Conservation (phyloP, 2,797 vertebrate species). For the Anabacerthia variegaticeps region DNA sequence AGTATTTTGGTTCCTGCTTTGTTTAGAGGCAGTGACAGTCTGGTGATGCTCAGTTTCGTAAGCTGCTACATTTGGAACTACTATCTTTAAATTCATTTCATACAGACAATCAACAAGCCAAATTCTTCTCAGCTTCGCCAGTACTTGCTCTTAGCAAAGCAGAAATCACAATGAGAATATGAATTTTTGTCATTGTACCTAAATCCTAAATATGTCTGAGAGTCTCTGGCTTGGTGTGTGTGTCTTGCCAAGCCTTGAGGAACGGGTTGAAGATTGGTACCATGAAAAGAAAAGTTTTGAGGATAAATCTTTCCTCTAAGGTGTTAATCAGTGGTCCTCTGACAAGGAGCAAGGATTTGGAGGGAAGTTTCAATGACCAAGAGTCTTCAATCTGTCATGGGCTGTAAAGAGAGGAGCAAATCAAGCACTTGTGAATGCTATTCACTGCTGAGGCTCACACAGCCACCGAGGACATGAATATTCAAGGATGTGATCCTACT, state of each 20-base stretch:
- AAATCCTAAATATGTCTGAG: not conserved
- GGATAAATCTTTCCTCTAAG: not conserved
- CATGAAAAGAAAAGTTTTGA: not conserved
- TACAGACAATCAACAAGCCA: not conserved
- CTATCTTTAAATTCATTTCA: not conserved
- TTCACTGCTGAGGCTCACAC: not conserved
- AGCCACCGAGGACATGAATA: not conserved
- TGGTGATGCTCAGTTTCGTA: not conserved
- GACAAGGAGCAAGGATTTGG: not conserved
- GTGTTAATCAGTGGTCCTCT: not conserved
- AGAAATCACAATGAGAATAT: not conserved
- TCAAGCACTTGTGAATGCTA: not conserved
- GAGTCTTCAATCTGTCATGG: not conserved
- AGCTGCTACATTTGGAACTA: not conserved
- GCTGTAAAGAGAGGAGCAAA: not conserved
- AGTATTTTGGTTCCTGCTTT: not conserved
- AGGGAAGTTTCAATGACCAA: not conserved
- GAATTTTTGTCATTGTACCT: not conserved
- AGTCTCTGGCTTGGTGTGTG: not conserved
- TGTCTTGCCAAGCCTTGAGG: not conserved
- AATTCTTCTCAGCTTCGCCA: not conserved
- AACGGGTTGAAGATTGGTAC: rapidly evolving
- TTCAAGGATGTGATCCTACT: not conserved
- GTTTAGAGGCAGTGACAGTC: not conserved
- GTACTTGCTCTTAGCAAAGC: not conserved